Percentiles rank a stretch among this genome's conserved stretches.
Evolutionary conservation across 2,797 vertebrate species (phyloP).

Genomic region (Pampus argenteus): DNA sequence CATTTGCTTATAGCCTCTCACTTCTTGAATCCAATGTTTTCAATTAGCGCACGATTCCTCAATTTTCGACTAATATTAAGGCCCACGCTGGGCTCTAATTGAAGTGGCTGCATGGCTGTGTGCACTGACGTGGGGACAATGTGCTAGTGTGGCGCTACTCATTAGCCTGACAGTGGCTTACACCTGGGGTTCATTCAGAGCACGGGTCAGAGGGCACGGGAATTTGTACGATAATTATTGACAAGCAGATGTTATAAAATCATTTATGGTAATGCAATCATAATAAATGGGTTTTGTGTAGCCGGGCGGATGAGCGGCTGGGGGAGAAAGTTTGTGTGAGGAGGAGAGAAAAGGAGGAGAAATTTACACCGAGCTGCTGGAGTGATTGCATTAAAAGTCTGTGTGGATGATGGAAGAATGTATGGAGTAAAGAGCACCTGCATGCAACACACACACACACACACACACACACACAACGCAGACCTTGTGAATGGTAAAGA

Average conservation of each 20-base stretch:
- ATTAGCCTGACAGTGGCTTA: conserved; percentile 79
- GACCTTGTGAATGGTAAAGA: conserved; percentile 23
- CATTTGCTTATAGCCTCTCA: conserved; percentile 46
- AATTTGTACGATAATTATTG: conserved; percentile 85
- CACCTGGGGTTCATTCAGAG: conserved; percentile 84
- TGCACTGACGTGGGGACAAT: conserved; percentile 72
- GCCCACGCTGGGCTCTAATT: conserved; percentile 71
- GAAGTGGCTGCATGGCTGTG: conserved; percentile 66
- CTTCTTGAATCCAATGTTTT: conserved; percentile 71
- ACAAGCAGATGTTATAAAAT: conserved; percentile 88
- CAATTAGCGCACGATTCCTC: conserved; percentile 75
- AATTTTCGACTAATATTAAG: conserved; percentile 75
- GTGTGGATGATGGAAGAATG: conserved; percentile 39
- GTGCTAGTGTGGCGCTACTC: conserved; percentile 66
- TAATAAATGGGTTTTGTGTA: conserved; percentile 80
- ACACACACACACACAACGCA: conserved; percentile 33
- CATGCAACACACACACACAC: conserved; percentile 21
- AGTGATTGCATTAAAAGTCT: conserved; percentile 45
- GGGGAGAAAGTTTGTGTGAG: conserved; percentile 49
- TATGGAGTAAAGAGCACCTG: conserved; percentile 48
- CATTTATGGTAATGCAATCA: conserved; percentile 88
- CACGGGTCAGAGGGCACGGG: conserved; percentile 76
- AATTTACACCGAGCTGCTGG: conserved; percentile 57
- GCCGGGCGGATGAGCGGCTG: conserved; percentile 59
- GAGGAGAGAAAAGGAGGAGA: conserved; percentile 34